A percentile compares a stretch with the other conserved stretches of the same genome.
phyloP scores from a whole-genome alignment of 2,113 vertebrate genomes.

The Smithornis capensis region DNA sequence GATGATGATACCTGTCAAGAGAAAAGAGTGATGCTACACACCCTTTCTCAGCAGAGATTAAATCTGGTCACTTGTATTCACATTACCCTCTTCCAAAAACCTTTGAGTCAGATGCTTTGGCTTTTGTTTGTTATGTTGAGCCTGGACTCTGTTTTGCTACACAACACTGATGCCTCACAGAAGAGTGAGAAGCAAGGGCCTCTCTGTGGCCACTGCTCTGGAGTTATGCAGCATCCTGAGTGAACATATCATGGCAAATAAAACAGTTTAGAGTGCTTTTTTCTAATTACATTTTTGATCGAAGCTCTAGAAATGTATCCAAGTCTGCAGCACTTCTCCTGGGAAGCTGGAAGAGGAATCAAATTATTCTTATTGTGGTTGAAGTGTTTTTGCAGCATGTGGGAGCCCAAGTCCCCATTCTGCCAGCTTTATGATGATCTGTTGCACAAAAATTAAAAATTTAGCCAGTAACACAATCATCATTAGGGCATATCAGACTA shows the following conservation, averaged over 20 bases:
- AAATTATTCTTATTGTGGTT: neutral
- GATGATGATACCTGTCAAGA: neutral
- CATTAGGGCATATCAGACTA: neutral
- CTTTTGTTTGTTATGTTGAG: neutral
- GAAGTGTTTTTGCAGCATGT: neutral
- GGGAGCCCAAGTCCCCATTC: neutral
- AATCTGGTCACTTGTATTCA: neutral
- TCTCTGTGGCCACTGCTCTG: neutral
- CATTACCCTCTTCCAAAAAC: neutral
- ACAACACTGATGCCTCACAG: rapidly evolving
- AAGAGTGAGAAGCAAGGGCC: neutral
- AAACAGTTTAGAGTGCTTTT: neutral
- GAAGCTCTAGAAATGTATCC: neutral
- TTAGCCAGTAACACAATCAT: neutral
- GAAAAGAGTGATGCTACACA: neutral
- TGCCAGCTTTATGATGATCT: neutral
- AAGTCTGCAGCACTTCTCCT: neutral
- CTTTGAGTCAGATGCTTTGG: neutral
- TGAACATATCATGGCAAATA: neutral
- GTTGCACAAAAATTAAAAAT: neutral
- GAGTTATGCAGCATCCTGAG: neutral
- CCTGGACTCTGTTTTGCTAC: rapidly evolving
- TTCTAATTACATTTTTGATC: neutral
- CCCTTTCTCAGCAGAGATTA: neutral
- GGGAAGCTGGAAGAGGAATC: neutral